Conservation (phyloP, 1,140 invertebrate species). For the Drosophila kepulauana region DNA sequence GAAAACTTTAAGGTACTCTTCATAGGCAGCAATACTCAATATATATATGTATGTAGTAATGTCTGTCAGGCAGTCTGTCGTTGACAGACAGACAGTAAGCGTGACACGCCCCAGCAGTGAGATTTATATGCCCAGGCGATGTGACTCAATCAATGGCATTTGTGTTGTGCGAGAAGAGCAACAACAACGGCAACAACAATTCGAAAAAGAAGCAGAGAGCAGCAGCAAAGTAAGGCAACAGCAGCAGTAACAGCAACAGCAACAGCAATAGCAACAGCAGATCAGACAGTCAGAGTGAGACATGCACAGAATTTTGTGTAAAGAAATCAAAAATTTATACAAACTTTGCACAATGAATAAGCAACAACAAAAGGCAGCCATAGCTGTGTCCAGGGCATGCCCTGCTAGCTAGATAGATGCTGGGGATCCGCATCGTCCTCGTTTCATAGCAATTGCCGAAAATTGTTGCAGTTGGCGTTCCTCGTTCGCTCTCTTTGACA, state of each 20-base stretch:
- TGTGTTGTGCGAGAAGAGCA: slow-evolving; percentile 68
- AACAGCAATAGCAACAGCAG: slow-evolving; percentile 49
- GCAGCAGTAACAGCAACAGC: slow-evolving; percentile 50
- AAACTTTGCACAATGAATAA: slow-evolving; percentile 83
- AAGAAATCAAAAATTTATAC: slow-evolving; percentile 83
- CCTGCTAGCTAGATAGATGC: neutral
- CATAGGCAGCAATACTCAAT: slow-evolving; percentile 46
- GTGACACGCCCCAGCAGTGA: slow-evolving; percentile 80
- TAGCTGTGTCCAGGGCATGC: slow-evolving; percentile 52
- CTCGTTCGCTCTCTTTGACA: slow-evolving; percentile 55
- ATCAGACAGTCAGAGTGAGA: slow-evolving; percentile 65
- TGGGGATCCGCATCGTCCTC: slow-evolving; percentile 37
- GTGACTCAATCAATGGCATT: slow-evolving; percentile 83
- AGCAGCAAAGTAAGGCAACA: slow-evolving; percentile 4
- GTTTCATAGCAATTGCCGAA: slow-evolving; percentile 76
- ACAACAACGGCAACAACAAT: slow-evolving; percentile 13
- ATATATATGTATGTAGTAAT: neutral
- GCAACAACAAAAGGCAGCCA: slow-evolving; percentile 69
- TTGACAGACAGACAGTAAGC: slow-evolving; percentile 26
- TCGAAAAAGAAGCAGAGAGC: slow-evolving; percentile 2
- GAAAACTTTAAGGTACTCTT: slow-evolving; percentile 75
- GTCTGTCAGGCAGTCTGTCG: slow-evolving; percentile 16
- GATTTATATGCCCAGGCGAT: slow-evolving; percentile 82
- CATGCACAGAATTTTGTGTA: slow-evolving; percentile 83
- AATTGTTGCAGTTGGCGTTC: slow-evolving; percentile 69